Evolutionary conservation across 1,140 invertebrate species (phyloP).

Genomic region (Lepidurus packardi): DNA sequence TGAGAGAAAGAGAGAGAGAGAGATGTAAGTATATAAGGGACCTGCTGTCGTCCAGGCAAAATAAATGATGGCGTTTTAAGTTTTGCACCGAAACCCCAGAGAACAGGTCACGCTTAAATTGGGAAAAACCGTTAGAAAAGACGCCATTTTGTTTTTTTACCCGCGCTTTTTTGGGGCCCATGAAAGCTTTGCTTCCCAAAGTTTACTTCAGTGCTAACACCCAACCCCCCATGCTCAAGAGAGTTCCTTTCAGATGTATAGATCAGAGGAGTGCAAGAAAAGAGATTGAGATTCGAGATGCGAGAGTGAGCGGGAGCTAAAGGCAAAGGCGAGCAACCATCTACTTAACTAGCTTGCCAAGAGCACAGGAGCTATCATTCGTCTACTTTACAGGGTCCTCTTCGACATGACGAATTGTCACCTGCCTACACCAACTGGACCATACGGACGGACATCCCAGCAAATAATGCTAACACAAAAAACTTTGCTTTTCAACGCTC

Average conservation of each 20-base stretch:
- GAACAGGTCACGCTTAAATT: constrained; percentile 14
- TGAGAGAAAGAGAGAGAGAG: no score
- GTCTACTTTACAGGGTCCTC: constrained; percentile 5
- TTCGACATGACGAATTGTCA: constrained; percentile 21
- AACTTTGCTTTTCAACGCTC: no score
- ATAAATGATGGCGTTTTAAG: background rate
- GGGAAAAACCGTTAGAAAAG: background rate
- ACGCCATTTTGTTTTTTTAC: background rate
- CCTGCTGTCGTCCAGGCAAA: background rate
- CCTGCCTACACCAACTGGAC: constrained; percentile 7
- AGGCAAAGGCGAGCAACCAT: background rate
- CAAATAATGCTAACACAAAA: no score
- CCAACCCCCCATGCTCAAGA: background rate
- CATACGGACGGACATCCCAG: background rate
- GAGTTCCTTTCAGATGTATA: constrained; percentile 3
- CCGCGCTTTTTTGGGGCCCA: background rate
- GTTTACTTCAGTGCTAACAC: background rate
- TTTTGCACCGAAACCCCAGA: background rate
- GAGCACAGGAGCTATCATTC: constrained; percentile 9
- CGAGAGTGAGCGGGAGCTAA: background rate
- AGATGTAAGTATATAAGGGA: background rate
- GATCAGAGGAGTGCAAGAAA: constrained; percentile 2
- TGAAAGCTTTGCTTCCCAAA: background rate
- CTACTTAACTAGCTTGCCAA: constrained; percentile 19
- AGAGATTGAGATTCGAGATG: background rate